Evolutionary conservation across 2,113 vertebrate species (phyloP).

Genomic region (Ailurus styani): DNA sequence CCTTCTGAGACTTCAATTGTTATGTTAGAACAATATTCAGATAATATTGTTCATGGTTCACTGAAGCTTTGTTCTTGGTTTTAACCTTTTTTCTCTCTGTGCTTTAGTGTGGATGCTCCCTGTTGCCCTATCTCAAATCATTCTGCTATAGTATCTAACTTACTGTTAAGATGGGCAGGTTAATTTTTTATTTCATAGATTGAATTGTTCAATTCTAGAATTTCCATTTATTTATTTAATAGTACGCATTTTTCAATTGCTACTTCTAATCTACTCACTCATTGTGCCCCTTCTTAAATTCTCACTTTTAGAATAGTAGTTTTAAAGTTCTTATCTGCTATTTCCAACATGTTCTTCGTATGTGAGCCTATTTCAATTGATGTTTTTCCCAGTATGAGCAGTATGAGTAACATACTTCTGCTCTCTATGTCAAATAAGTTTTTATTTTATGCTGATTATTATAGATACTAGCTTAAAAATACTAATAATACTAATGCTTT

Average conservation of each 20-base stretch:
- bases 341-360: not conserved
- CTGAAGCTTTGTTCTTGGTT: not conserved
- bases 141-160: not conserved
- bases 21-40: not conserved
- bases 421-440: not conserved
- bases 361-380: not conserved
- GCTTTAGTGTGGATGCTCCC: not conserved
- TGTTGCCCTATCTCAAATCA: not conserved
- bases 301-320: not conserved
- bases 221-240: not conserved
- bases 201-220: not conserved
- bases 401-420: not conserved
- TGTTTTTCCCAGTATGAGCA: not conserved
- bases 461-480: not conserved
- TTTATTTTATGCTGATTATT: not conserved
- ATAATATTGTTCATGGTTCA: not conserved
- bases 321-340: not conserved
- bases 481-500: too few relatives aligned
- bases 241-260: not conserved
- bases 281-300: not conserved
- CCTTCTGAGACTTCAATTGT: not conserved
- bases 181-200: not conserved
- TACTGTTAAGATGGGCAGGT: not conserved
- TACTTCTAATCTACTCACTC: not conserved
- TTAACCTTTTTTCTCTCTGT: not conserved